Base-by-base conservation (phyloP, 2,888 invertebrate genomes). In the Bhutanitis thaidina region DNA sequence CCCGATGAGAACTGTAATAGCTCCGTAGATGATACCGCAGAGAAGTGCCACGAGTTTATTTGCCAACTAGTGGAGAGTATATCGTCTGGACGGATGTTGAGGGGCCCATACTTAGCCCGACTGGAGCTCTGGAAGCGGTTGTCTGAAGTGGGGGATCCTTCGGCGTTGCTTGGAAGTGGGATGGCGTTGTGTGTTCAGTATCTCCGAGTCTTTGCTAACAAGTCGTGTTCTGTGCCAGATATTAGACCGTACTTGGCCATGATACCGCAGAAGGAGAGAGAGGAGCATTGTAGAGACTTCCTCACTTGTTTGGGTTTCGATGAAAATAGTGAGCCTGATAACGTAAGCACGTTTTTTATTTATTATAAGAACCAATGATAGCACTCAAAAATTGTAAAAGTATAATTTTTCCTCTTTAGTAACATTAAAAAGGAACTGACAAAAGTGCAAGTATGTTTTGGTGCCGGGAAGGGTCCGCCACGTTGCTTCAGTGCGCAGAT, bases 211-310 rank as follows among this genome's bases (percentile, higher is more conserved):
- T 98, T 98, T 80, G 97, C 97, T 1, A 93, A 95, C 64, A 97
- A 97, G 70, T 93, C 94, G 0, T 97, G 97, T 77, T 96, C 96
- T 54, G 95, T 96, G 53, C 92, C 93, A 7, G 98, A 98, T 75
- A 87, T 98, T 43, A 92, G 93, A 54, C 88, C 93, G 4, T 97
- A 95, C 77, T 75, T 97, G 40, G 84, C 91, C 37, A 90, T 95
- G 61, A 85, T 97, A 57, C 91, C 94, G 5, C 85, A 91, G 34
- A 90, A 91, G 8, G 91, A 93, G 55, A 91, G 93, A 55, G 83
- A 91, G 54, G 89, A 90, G 38, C 80, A 93, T 47, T 90, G 92
- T 27, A 79, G 85, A 49, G 91, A 92, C 54, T 85, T 94, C 54
- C 71, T 93, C 20, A 90, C 91, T 7, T 93, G 93, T 64, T 90